These are phyloP conservation scores for Sipha maydis DNA, from an alignment of 2,888 invertebrate genomes.

Conservation along the genomic window DNA sequence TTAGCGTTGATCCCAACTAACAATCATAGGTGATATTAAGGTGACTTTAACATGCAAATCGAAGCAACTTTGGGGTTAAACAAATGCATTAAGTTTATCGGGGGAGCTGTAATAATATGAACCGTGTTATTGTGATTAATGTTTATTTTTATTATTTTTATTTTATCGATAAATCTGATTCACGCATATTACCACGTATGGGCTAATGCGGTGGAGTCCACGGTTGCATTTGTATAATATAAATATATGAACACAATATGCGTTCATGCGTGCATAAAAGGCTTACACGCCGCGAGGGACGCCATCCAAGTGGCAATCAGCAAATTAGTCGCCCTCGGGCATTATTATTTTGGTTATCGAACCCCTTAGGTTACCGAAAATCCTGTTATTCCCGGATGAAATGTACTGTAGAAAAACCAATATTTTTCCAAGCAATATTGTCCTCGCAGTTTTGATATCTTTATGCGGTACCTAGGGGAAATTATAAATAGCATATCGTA, in stretches of 20 bases:
- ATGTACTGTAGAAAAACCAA: neutral
- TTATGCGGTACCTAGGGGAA: neutral
- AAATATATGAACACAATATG: neutral
- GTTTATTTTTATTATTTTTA: conserved; percentile 25
- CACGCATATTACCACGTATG: too few species aligned
- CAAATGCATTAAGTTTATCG: neutral
- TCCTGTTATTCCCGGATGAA: conserved; percentile 38
- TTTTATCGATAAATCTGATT: conserved; percentile 10
- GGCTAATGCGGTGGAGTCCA: neutral
- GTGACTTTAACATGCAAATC: neutral
- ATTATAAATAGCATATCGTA: neutral
- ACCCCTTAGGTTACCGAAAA: conserved; percentile 21
- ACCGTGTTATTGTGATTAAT: neutral
- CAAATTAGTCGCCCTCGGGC: conserved; percentile 51
- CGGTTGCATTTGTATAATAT: neutral
- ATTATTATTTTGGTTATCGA: conserved; percentile 15
- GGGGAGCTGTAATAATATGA: neutral
- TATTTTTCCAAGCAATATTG: neutral
- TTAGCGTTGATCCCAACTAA: too few species aligned
- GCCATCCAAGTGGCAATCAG: conserved; percentile 31
- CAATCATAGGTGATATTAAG: neutral
- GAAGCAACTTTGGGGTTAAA: neutral
- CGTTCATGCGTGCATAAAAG: conserved; percentile 35
- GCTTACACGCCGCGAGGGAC: conserved; percentile 28
- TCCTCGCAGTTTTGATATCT: neutral